phyloP scores from a whole-genome alignment of 2,797 vertebrate species.

The Phoxinus dragarum region DNA sequence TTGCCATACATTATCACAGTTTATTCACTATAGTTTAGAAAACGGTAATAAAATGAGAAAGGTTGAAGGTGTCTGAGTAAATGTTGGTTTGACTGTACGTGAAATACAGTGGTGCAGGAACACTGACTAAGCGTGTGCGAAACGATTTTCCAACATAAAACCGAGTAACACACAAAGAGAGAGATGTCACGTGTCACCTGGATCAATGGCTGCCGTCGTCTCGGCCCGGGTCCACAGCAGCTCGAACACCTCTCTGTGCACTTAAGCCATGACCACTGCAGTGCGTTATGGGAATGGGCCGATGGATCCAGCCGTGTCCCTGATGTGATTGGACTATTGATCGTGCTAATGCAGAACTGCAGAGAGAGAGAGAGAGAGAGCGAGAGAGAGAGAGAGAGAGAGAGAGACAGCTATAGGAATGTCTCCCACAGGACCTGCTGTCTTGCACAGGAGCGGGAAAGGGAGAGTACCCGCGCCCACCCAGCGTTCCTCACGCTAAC shows the following conservation, averaged over 20 bases:
- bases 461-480: slow-evolving; percentile 76
- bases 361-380: slow-evolving; percentile 69
- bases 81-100: too few relatives aligned
- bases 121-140: background rate
- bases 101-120: background rate
- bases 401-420: slow-evolving; percentile 79
- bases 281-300: slow-evolving; percentile 80
- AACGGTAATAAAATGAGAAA: too few relatives aligned
- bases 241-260: slow-evolving; percentile 85
- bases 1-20: too few relatives aligned
- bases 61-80: too few relatives aligned
- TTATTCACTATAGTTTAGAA: too few relatives aligned
- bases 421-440: slow-evolving; percentile 75
- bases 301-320: slow-evolving; percentile 85
- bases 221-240: slow-evolving; percentile 75
- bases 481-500: slow-evolving; percentile 51
- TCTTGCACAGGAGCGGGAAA: slow-evolving; percentile 82
- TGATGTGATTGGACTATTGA: slow-evolving; percentile 86
- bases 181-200: slow-evolving; percentile 81
- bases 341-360: slow-evolving; percentile 85
- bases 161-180: slow-evolving; percentile 63
- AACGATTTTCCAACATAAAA: background rate
- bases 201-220: slow-evolving; percentile 82
- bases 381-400: slow-evolving; percentile 55
- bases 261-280: slow-evolving; percentile 85